These are phyloP conservation scores for Carpatolechia fugitivella DNA, from an alignment of 2,888 invertebrate genomes.

Conservation along the genomic window DNA sequence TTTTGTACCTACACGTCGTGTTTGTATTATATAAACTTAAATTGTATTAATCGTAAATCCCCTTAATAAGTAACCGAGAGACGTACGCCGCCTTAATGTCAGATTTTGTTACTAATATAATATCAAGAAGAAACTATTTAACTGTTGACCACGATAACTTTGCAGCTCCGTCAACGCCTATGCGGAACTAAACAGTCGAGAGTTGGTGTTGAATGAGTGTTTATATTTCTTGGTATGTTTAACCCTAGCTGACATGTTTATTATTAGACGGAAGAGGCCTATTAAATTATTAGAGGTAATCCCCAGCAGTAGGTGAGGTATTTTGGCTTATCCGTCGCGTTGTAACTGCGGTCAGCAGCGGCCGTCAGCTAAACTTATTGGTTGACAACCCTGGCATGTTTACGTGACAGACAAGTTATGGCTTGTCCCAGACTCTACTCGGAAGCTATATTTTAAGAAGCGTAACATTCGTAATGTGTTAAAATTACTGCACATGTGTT, in stretches of 20 bases:
- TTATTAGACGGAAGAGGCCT: slow-evolving; percentile 71
- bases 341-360: slow-evolving; percentile 41
- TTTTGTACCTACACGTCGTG: slow-evolving; percentile 64
- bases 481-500: background rate
- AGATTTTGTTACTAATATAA: slow-evolving; percentile 69
- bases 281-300: slow-evolving; percentile 75
- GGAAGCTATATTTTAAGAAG: slow-evolving; percentile 11
- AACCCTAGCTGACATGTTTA: slow-evolving; percentile 73
- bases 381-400: slow-evolving; percentile 57
- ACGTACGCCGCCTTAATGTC: slow-evolving; percentile 64
- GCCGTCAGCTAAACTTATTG: slow-evolving; percentile 41
- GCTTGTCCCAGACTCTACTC: slow-evolving; percentile 11
- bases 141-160: slow-evolving; percentile 4
- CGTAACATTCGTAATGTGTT: slow-evolving; percentile 1
- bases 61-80: slow-evolving; percentile 63
- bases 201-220: slow-evolving; percentile 19
- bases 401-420: slow-evolving; percentile 45
- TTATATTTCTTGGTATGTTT: slow-evolving; percentile 53
- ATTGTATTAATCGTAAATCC: slow-evolving; percentile 70
- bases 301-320: slow-evolving; percentile 60
- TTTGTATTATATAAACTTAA: slow-evolving; percentile 67
- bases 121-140: slow-evolving; percentile 42
- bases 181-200: slow-evolving; percentile 33
- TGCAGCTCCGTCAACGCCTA: slow-evolving; percentile 18
- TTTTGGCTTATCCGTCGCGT: slow-evolving; percentile 60